Evolutionary conservation across 1,140 invertebrate species (phyloP).

Genomic region (Cherax quadricarinatus): DNA sequence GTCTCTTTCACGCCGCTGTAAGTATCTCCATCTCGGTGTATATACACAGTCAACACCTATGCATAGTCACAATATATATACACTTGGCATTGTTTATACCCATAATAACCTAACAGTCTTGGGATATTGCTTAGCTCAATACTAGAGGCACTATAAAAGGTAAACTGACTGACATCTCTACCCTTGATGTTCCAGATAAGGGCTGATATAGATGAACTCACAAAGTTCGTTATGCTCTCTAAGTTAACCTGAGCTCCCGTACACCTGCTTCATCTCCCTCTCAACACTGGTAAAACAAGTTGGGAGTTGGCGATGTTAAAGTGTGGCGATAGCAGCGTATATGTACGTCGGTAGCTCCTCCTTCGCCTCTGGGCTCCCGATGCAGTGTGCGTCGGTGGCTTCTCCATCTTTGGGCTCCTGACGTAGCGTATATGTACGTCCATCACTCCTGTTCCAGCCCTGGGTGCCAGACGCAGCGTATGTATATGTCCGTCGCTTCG

Average conservation of each 20-base stretch:
- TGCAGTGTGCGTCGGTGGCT: too few species aligned
- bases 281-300: neutral
- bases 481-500: too few species aligned
- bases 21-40: neutral
- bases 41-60: too few species aligned
- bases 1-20: constrained; percentile 64
- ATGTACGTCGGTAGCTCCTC: too few species aligned
- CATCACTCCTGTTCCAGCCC: too few species aligned
- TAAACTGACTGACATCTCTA: neutral
- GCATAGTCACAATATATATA: neutral
- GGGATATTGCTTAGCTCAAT: neutral
- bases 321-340: too few species aligned
- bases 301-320: neutral
- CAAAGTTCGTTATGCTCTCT: constrained; percentile 44
- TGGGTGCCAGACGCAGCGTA: too few species aligned
- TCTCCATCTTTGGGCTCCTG: too few species aligned
- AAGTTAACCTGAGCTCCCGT: constrained; percentile 19
- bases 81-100: neutral
- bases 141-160: neutral
- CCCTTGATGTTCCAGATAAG: constrained; percentile 21
- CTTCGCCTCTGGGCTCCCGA: too few species aligned
- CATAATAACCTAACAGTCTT: neutral
- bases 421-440: too few species aligned
- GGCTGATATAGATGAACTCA: constrained; percentile 15
- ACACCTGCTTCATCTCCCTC: neutral